Percentiles rank a stretch among this genome's conserved stretches.
These are phyloP conservation scores for Australoheros scitulus DNA, from an alignment of 2,113 vertebrate genomes.

Conservation along the genomic window DNA sequence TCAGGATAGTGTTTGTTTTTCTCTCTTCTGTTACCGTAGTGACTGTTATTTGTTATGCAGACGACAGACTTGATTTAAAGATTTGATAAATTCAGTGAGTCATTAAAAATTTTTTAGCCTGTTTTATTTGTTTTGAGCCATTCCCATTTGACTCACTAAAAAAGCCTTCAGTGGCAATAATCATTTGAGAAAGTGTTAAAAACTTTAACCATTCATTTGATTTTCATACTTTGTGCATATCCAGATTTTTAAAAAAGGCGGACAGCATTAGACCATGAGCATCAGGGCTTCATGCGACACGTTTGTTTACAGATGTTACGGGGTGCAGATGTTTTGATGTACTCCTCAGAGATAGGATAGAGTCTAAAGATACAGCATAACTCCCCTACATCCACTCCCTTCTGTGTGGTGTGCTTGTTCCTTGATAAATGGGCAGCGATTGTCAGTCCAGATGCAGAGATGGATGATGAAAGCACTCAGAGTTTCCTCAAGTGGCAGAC, in stretches of 20 bases:
- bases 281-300: background rate
- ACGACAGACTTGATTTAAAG: background rate
- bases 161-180: background rate
- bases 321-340: slow-evolving; percentile 18
- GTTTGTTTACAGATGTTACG: slow-evolving; percentile 46
- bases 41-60: background rate
- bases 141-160: background rate
- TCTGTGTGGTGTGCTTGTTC: slow-evolving; percentile 5
- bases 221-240: background rate
- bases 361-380: slow-evolving; percentile 17
- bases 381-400: background rate
- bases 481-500: slow-evolving; percentile 26
- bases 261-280: background rate
- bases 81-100: background rate
- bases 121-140: background rate
- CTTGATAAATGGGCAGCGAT: slow-evolving; percentile 48
- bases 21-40: background rate
- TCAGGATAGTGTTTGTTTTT: background rate
- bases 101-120: background rate
- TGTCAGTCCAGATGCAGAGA: slow-evolving; percentile 40
- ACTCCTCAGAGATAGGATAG: slow-evolving; percentile 23
- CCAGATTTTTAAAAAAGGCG: background rate
- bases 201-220: background rate
- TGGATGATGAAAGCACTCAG: slow-evolving; percentile 43
- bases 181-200: background rate